phyloP scores from a whole-genome alignment of 2,797 vertebrate genomes.

The Macrochelys suwanniensis region DNA sequence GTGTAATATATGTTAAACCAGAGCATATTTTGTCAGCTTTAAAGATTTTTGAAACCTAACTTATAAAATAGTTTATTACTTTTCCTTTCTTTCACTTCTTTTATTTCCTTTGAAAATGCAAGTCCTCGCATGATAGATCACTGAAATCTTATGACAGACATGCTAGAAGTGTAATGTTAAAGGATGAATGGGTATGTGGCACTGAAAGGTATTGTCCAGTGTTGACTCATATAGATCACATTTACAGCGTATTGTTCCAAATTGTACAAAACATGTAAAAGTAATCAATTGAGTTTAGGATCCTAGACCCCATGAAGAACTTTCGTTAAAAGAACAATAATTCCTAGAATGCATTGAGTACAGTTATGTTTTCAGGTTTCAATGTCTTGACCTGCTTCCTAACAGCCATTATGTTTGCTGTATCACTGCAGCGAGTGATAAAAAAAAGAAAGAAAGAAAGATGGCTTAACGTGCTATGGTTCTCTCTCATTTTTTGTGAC shows the following conservation, averaged over 20 bases:
- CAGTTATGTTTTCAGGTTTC: background rate
- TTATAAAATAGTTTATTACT: background rate
- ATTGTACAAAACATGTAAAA: background rate
- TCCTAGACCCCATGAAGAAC: background rate
- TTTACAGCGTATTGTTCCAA: background rate
- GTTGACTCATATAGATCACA: background rate
- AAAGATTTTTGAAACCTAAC: background rate
- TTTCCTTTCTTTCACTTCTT: background rate
- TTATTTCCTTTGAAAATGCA: background rate
- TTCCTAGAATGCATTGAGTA: background rate
- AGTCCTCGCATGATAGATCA: background rate
- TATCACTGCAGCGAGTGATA: background rate
- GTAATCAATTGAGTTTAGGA: background rate
- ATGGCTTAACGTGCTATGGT: background rate
- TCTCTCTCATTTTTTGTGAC: constrained; percentile 20
- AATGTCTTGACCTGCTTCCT: background rate
- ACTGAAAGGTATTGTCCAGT: background rate
- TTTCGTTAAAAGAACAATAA: background rate
- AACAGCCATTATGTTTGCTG: background rate
- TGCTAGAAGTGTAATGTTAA: background rate
- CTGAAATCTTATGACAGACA: background rate
- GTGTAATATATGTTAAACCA: background rate
- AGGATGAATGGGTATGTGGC: background rate
- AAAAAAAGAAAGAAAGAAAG: constrained; percentile 24
- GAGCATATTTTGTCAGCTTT: background rate